A percentile compares a stretch with the other conserved stretches of the same genome.
Conservation (phyloP, 1,140 invertebrate genomes). For the Philopotamus ludificatus region DNA sequence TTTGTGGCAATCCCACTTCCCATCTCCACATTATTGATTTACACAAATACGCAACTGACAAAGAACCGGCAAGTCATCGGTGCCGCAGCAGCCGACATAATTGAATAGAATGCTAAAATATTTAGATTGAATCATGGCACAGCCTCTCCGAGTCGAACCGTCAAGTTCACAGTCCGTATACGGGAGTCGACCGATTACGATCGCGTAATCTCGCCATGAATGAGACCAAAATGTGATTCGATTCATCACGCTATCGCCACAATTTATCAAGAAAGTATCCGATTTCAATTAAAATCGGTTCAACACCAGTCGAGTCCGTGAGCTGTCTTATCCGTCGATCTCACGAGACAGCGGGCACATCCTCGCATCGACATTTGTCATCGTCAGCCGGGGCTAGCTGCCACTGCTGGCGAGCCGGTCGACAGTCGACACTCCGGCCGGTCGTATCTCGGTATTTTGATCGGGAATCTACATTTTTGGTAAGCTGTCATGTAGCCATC, state of each 20-base stretch:
- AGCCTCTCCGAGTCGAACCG: no score
- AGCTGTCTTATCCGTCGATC: background rate
- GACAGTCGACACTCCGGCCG: slow-evolving; percentile 20
- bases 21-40: no score
- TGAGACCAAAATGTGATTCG: background rate
- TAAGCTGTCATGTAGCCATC: slow-evolving; percentile 6
- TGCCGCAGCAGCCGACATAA: no score
- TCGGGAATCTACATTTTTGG: slow-evolving; percentile 13
- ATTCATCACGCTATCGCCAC: background rate
- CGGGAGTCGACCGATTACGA: no score
- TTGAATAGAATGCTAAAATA: no score
- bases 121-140: no score
- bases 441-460: slow-evolving; percentile 15
- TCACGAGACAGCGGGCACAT: background rate
- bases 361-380: slow-evolving; percentile 8
- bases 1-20: no score
- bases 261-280: slow-evolving; percentile 8
- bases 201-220: background rate
- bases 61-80: no score
- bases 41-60: no score
- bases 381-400: no score
- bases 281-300: slow-evolving; percentile 6
- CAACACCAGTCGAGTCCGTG: background rate
- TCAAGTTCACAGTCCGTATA: no score
- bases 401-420: background rate